Evolutionary conservation across 1,140 invertebrate species (phyloP).

Genomic region (Caenorhabditis inopinata): DNA sequence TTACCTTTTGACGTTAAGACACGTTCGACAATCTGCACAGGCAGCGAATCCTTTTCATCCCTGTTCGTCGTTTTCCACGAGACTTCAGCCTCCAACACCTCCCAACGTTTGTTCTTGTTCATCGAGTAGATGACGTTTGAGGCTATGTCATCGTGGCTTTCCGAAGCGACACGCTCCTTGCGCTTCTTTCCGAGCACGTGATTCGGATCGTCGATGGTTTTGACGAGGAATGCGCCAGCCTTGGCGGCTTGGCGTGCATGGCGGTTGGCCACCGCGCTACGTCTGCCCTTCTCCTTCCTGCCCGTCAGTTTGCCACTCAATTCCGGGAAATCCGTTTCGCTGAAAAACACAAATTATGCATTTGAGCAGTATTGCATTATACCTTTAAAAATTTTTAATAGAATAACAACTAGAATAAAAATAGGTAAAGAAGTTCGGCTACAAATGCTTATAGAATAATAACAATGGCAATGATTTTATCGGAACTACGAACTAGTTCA

Average conservation of each 20-base stretch:
- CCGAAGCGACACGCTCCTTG: conserved; percentile 38
- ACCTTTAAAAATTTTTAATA: too few relatives aligned
- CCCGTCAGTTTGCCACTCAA: conserved; percentile 33
- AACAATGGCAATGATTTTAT: not conserved
- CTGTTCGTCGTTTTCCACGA: not conserved
- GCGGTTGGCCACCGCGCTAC: conserved; percentile 17
- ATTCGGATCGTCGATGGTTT: conserved; percentile 44
- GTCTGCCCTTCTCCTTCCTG: conserved; percentile 31
- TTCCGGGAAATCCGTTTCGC: conserved; percentile 23
- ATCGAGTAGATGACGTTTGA: conserved; percentile 40
- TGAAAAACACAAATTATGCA: not conserved
- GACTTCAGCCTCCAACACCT: conserved; percentile 24
- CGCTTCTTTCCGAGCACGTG: conserved; percentile 44
- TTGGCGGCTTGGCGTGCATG: conserved; percentile 2
- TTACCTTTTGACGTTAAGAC: conserved; percentile 9
- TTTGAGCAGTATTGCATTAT: too few relatives aligned
- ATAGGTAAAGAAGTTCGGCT: too few relatives aligned
- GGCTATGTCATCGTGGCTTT: conserved; percentile 35
- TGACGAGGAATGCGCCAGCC: conserved; percentile 35
- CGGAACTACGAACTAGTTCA: not conserved
- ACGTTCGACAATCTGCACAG: conserved; percentile 29
- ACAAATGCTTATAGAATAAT: too few relatives aligned
- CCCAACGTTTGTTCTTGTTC: conserved; percentile 45
- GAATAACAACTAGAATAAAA: too few relatives aligned
- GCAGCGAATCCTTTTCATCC: not conserved